Conservation (phyloP, 2,888 invertebrate genomes). For the Cephonodes hylas region DNA sequence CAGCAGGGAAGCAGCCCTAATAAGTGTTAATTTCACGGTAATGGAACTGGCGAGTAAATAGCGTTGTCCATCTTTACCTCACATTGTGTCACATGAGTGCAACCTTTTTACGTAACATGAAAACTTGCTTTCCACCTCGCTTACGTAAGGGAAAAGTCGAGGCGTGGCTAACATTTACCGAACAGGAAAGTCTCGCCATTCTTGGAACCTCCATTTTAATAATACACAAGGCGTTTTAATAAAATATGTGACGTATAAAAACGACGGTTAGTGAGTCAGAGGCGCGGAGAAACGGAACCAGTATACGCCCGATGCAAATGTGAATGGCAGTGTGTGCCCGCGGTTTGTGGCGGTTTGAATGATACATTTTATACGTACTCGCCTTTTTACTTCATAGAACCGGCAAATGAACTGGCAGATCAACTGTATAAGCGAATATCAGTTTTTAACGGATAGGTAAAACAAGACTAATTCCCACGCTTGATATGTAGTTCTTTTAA, state of each 20-base stretch:
- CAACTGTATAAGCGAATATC: too few species aligned
- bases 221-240: slow-evolving; percentile 41
- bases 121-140: slow-evolving; percentile 41
- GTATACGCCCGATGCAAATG: slow-evolving; percentile 26
- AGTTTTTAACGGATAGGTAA: too few species aligned
- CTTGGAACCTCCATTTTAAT: slow-evolving; percentile 44
- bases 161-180: slow-evolving; percentile 37
- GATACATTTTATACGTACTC: background rate
- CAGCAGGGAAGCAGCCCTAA: background rate
- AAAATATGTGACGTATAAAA: slow-evolving; percentile 39
- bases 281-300: slow-evolving; percentile 28
- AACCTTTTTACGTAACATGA: slow-evolving; percentile 41
- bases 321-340: slow-evolving; percentile 24
- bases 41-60: background rate
- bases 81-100: slow-evolving; percentile 16
- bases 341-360: slow-evolving; percentile 9
- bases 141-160: slow-evolving; percentile 50
- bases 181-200: slow-evolving; percentile 49
- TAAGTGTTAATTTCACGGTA: slow-evolving; percentile 8
- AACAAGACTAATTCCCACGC: too few species aligned
- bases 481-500: too few species aligned
- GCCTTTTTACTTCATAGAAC: too few species aligned
- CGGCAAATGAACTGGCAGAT: too few species aligned
- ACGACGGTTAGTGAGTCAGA: slow-evolving; percentile 42
- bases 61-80: background rate